Conservation (phyloP, 1,140 invertebrate species). For the Calycopis cecrops region DNA sequence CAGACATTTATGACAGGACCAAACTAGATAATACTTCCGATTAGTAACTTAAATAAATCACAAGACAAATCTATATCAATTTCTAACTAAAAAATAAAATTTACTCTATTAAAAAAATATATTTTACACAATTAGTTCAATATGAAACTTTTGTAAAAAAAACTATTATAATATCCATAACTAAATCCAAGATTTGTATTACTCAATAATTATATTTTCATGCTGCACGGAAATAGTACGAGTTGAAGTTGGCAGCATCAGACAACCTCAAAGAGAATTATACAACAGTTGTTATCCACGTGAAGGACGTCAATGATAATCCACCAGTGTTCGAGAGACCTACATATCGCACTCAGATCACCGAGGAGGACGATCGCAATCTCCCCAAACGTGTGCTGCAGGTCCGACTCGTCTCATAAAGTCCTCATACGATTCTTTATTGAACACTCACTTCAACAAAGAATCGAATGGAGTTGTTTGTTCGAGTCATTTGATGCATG, state of each 20-base stretch:
- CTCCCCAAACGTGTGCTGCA: conserved; percentile 94
- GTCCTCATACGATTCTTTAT: conserved; percentile 43
- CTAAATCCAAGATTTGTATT: too few species aligned
- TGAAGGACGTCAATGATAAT: conserved; percentile 96
- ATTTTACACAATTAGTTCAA: too few species aligned
- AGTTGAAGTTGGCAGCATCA: conserved; percentile 92
- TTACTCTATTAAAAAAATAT: too few species aligned
- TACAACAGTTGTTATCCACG: conserved; percentile 95
- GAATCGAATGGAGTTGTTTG: conserved; percentile 38
- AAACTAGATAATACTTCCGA: too few species aligned
- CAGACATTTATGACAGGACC: too few species aligned
- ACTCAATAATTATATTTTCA: conserved; percentile 8
- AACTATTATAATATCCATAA: too few species aligned
- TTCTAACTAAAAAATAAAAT: too few species aligned
- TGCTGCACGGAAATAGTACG: conserved; percentile 81
- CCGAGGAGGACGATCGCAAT: conserved; percentile 95
- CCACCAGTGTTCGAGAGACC: conserved; percentile 88
- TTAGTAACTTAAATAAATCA: too few species aligned
- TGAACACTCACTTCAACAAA: conserved; percentile 36
- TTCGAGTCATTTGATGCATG: conserved; percentile 22
- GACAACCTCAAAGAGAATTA: conserved; percentile 97
- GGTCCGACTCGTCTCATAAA: conserved; percentile 76
- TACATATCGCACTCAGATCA: conserved; percentile 95
- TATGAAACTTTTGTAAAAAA: too few species aligned
- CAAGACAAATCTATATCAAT: too few species aligned